Evolutionary conservation across 2,797 vertebrate species (phyloP), one percentile per base, ranked within the genome.

Genomic region (Pangasius sanitwongsei): DNA sequence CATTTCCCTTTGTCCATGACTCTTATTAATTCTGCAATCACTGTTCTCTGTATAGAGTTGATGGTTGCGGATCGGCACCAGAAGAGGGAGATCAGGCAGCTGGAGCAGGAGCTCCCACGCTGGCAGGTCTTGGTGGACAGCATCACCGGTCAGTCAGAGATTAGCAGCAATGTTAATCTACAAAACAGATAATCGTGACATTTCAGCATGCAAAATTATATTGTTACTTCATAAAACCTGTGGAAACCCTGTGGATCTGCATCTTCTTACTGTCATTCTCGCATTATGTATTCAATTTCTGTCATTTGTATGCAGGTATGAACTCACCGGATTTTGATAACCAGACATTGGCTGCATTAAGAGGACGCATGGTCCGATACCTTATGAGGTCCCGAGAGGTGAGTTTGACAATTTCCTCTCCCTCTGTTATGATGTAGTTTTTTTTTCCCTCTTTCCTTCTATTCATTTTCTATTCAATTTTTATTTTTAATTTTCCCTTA

Each of bases 71-170:
- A 99, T 91, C 96, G 98, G 18, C 97, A 98, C 69, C 98, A 99
- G 95, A 99, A 99, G 91, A 95, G 96, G 57, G 98, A 99, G 94
- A 99, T 99, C 91, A 96, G 97, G 84, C 98, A 99, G 91, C 91
- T 99, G 88, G 98, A 99, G 90, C 98, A 99, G 94, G 98, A 99
- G 89, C 92, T 99, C 90, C 97, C 98, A 86, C 97, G 98, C 55
- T 99, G 98, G 98, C 98, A 99, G 93, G 98, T 98, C 88, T 95
- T 99, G 0, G 98, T 99, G 1, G 98, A 99, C 90, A 99, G 97
- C 91, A 98, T 99, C 92, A 99, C 98, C 90, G 98, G 98, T 98
- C 13, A 86, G 72, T 85, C 15, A 25, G 16, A 25, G 9, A 37
- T 41, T 72, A 12, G 9, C 4, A 83, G 15, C 15, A 34, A 1